A percentile compares a stretch with the other conserved stretches of the same genome.
phyloP scores from a whole-genome alignment of 2,888 invertebrate genomes.

The Bembecia ichneumoniformis region DNA sequence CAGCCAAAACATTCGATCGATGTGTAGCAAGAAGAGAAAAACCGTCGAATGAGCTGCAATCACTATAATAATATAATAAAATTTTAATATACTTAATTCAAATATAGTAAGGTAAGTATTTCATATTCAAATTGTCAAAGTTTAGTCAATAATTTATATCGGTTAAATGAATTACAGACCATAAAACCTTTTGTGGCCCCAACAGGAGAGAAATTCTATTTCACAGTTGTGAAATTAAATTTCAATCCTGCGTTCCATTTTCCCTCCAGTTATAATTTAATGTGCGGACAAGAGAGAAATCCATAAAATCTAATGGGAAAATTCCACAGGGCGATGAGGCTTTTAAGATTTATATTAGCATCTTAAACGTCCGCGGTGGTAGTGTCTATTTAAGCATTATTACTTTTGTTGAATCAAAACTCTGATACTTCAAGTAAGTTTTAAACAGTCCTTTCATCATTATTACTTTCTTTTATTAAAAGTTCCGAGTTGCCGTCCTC shows the following conservation, averaged over 20 bases:
- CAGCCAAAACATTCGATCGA: too few species aligned
- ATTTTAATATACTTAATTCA: too few species aligned
- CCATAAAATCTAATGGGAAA: constrained; percentile 66
- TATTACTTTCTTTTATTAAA: too few species aligned
- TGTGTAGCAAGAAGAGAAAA: too few species aligned
- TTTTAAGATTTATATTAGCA: constrained; percentile 56
- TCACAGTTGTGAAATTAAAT: constrained; percentile 41
- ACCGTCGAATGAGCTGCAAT: too few species aligned
- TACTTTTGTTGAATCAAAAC: constrained; percentile 11
- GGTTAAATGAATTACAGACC: neutral
- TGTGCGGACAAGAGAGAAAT: constrained; percentile 57
- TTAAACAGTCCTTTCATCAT: neutral
- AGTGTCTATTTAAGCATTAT: constrained; percentile 34
- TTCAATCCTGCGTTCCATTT: constrained; percentile 41
- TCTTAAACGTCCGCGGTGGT: constrained; percentile 24
- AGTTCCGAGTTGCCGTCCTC: too few species aligned
- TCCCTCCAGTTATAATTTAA: constrained; percentile 60
- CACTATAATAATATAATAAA: too few species aligned
- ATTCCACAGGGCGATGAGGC: constrained; percentile 53
- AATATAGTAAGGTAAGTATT: too few species aligned
- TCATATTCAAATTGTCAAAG: too few species aligned
- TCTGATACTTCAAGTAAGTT: neutral
- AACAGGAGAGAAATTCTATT: constrained; percentile 20
- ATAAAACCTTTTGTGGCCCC: neutral
- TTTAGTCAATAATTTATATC: neutral